phyloP scores from a whole-genome alignment of 2,113 vertebrate species.

The Epinephelus moara region DNA sequence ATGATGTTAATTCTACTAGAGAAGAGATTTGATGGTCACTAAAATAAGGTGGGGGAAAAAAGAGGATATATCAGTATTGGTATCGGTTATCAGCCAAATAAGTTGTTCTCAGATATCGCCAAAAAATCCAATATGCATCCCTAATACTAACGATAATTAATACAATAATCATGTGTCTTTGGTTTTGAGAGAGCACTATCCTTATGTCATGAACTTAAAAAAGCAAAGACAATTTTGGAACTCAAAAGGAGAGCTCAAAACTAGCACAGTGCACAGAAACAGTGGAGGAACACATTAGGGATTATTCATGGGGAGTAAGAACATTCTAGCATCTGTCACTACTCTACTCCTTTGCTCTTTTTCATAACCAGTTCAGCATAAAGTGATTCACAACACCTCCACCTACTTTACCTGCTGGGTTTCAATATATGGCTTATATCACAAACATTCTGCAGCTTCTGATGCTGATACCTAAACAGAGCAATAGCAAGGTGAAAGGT shows the following conservation, averaged over 20 bases:
- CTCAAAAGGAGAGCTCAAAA: slow-evolving; percentile 8
- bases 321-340: slow-evolving; percentile 2
- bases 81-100: too few species aligned
- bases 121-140: too few species aligned
- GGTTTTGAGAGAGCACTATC: neutral
- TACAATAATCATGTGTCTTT: too few species aligned
- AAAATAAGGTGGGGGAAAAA: too few species aligned
- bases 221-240: neutral
- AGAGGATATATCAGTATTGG: too few species aligned
- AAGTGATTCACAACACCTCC: slow-evolving; percentile 33
- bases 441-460: slow-evolving; percentile 26
- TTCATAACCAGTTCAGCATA: neutral
- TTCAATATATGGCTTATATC: slow-evolving; percentile 30
- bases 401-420: neutral
- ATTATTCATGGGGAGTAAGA: slow-evolving; percentile 10
- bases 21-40: too few species aligned
- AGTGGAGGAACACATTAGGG: neutral
- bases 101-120: too few species aligned
- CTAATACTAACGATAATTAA: too few species aligned
- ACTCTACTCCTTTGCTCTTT: slow-evolving; percentile 7
- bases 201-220: slow-evolving; percentile 9
- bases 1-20: too few species aligned
- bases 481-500: slow-evolving; percentile 34
- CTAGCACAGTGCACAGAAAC: neutral
- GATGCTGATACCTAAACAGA: slow-evolving; percentile 15